These are phyloP conservation scores for Orientallactaga bullata DNA, from an alignment of 2,113 vertebrate species.

Conservation along the genomic window DNA sequence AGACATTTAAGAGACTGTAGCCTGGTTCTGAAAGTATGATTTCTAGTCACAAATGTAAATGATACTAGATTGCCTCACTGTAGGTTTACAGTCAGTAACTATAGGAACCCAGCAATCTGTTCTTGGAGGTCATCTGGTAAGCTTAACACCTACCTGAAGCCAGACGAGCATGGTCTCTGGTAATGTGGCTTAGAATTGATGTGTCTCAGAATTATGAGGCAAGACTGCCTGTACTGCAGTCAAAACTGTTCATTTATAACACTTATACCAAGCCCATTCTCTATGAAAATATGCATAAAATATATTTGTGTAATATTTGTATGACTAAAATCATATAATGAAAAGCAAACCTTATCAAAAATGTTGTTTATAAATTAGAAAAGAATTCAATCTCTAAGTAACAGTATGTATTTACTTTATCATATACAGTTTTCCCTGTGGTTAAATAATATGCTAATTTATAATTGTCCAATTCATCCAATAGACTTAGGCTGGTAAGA, in stretches of 20 bases:
- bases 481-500: neutral
- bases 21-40: neutral
- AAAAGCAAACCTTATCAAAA: neutral
- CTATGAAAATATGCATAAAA: neutral
- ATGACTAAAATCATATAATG: neutral
- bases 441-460: neutral
- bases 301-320: neutral
- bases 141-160: neutral
- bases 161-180: neutral
- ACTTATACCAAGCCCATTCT: neutral
- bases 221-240: neutral
- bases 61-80: neutral
- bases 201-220: too few relatives aligned
- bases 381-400: neutral
- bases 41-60: neutral
- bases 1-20: neutral
- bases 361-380: conserved; percentile 17
- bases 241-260: neutral
- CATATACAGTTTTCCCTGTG: neutral
- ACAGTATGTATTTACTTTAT: neutral
- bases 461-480: neutral
- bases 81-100: neutral
- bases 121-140: neutral
- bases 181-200: neutral
- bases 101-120: neutral